phyloP scores from a whole-genome alignment of 1,140 invertebrate genomes.

The Neodiprion fabricii region DNA sequence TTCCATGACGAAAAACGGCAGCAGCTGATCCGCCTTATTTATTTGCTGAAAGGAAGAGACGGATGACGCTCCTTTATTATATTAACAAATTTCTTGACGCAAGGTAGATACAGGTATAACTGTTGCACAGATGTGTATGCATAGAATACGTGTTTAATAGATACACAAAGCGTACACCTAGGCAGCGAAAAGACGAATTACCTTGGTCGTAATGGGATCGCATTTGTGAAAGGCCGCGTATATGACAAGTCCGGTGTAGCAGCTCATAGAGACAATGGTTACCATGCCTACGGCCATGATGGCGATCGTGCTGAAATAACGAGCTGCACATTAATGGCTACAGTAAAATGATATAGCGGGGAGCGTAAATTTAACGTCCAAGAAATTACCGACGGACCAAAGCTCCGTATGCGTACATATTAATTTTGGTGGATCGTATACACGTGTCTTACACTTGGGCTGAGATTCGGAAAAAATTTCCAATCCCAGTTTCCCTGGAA shows the following conservation, averaged over 20 bases:
- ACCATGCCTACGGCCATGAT: slow-evolving; percentile 64
- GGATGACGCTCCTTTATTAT: not conserved
- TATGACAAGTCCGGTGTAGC: slow-evolving; percentile 79
- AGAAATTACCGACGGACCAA: not conserved
- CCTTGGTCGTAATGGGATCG: slow-evolving; percentile 73
- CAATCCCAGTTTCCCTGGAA: too few relatives aligned
- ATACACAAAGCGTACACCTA: too few relatives aligned
- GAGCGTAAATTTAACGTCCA: not conserved
- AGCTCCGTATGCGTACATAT: too few relatives aligned
- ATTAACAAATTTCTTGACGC: slow-evolving; percentile 1
- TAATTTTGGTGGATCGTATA: too few relatives aligned
- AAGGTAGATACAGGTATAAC: too few relatives aligned
- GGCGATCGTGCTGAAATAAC: slow-evolving; percentile 52
- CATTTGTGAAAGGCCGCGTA: slow-evolving; percentile 80
- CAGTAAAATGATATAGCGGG: not conserved
- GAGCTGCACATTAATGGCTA: not conserved
- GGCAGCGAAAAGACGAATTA: slow-evolving; percentile 29
- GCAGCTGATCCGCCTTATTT: slow-evolving; percentile 69
- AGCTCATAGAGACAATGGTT: slow-evolving; percentile 69
- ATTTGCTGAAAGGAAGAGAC: slow-evolving; percentile 56
- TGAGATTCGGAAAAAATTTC: too few relatives aligned
- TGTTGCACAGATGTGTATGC: too few relatives aligned
- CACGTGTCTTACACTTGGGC: too few relatives aligned
- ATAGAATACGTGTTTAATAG: too few relatives aligned
- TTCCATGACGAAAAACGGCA: slow-evolving; percentile 79